Conservation (phyloP, 2,797 vertebrate species). For the Paratrypauchen microcephalus region DNA sequence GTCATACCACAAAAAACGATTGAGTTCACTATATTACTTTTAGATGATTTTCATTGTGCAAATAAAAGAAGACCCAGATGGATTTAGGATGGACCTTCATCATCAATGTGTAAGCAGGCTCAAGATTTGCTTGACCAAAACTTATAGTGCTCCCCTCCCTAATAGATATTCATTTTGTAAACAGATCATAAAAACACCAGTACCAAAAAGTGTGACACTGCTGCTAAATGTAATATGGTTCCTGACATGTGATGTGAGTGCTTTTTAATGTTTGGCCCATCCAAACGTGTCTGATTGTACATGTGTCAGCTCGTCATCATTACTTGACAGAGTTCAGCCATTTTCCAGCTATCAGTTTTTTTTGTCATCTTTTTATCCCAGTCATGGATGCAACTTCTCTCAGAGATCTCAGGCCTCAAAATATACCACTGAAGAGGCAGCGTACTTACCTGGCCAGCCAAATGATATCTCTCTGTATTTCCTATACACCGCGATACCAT, state of each 20-base stretch:
- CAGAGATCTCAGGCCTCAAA: slow-evolving; percentile 4
- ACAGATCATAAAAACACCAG: slow-evolving; percentile 57
- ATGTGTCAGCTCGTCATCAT: slow-evolving; percentile 54
- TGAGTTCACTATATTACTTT: slow-evolving; percentile 20
- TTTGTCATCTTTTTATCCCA: slow-evolving; percentile 2
- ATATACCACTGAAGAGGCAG: too few species aligned
- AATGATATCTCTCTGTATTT: too few species aligned
- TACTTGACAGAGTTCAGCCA: slow-evolving; percentile 65
- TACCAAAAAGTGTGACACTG: slow-evolving; percentile 55
- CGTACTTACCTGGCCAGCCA: too few species aligned
- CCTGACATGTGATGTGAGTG: slow-evolving; percentile 59
- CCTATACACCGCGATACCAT: too few species aligned
- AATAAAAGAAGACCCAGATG: background rate
- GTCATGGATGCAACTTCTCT: slow-evolving; percentile 19
- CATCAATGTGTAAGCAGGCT: too few species aligned
- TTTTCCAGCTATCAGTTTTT: slow-evolving; percentile 33
- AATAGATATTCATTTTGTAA: slow-evolving; percentile 55
- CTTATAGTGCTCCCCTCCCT: slow-evolving; percentile 15
- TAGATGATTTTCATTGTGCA: background rate
- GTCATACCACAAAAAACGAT: slow-evolving; percentile 48
- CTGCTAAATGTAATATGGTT: slow-evolving; percentile 68
- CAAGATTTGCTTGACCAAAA: too few species aligned
- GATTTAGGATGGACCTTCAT: background rate
- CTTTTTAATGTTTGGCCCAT: slow-evolving; percentile 62
- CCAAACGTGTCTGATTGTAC: slow-evolving; percentile 65